These are phyloP conservation scores for Trachymyrmex septentrionalis DNA, from an alignment of 1,140 invertebrate genomes.

Conservation along the genomic window DNA sequence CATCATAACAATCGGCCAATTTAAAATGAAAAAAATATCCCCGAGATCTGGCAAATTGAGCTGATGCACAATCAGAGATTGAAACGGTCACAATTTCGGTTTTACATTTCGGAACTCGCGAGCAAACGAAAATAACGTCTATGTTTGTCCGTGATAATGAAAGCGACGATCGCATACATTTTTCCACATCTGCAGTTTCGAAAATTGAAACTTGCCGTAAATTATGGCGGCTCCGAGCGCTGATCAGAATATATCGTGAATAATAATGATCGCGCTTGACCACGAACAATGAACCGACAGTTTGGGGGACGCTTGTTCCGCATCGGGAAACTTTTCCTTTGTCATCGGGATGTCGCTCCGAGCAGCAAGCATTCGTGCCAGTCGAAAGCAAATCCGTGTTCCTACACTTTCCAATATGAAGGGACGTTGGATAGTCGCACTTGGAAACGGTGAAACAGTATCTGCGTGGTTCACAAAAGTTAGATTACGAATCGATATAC, in stretches of 20 bases:
- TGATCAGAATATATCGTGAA: conserved; percentile 29
- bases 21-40: neutral
- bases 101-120: conserved; percentile 15
- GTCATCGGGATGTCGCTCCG: conserved; percentile 54
- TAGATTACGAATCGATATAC: conserved; percentile 40
- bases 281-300: conserved; percentile 32
- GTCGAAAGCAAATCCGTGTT: conserved; percentile 65
- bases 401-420: conserved; percentile 59
- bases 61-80: conserved; percentile 2
- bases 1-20: neutral
- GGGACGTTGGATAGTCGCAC: conserved; percentile 23
- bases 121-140: conserved; percentile 28
- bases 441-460: conserved; percentile 46
- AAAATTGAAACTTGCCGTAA: conserved; percentile 32
- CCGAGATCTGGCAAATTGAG: conserved; percentile 19
- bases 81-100: conserved; percentile 15
- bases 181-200: neutral
- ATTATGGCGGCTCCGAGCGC: conserved; percentile 18
- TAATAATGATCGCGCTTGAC: conserved; percentile 39
- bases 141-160: conserved; percentile 29
- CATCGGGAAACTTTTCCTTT: conserved; percentile 62
- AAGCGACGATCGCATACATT: conserved; percentile 37
- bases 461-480: conserved; percentile 43
- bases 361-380: conserved; percentile 33
- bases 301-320: conserved; percentile 33